phyloP scores from a whole-genome alignment of 2,888 invertebrate species.

The Lasioglossum leucozonium region DNA sequence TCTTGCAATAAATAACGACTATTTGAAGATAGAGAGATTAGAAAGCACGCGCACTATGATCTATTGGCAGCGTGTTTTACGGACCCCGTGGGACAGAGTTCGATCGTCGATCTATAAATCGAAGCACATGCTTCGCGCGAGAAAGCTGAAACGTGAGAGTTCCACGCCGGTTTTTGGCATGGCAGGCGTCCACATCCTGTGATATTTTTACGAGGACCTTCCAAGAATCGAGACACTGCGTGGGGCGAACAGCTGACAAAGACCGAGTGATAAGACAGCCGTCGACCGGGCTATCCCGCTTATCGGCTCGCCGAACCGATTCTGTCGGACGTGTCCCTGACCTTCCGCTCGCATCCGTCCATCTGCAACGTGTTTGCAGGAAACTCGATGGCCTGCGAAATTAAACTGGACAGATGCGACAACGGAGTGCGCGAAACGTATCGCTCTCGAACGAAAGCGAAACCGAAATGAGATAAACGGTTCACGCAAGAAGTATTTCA shows the following conservation, averaged over 20 bases:
- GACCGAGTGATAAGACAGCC: constrained; percentile 74
- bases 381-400: constrained; percentile 15
- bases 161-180: constrained; percentile 66
- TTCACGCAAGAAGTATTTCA: no score
- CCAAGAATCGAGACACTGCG: constrained; percentile 76
- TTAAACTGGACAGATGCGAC: constrained; percentile 12
- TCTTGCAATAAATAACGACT: neutral
- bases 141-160: constrained; percentile 57
- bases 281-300: constrained; percentile 55
- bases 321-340: constrained; percentile 58
- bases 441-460: neutral
- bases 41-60: neutral
- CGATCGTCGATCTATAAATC: constrained; percentile 17
- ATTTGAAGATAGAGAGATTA: neutral
- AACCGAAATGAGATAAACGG: neutral
- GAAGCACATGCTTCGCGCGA: constrained; percentile 46
- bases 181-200: constrained; percentile 74
- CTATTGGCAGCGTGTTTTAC: neutral
- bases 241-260: constrained; percentile 77
- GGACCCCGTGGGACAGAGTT: neutral
- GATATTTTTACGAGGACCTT: constrained; percentile 80
- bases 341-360: constrained; percentile 61
- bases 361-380: constrained; percentile 44
- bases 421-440: constrained; percentile 1
- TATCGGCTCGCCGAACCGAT: constrained; percentile 63